phyloP scores from a whole-genome alignment of 2,797 vertebrate genomes.

The Sarcoramphus papa region DNA sequence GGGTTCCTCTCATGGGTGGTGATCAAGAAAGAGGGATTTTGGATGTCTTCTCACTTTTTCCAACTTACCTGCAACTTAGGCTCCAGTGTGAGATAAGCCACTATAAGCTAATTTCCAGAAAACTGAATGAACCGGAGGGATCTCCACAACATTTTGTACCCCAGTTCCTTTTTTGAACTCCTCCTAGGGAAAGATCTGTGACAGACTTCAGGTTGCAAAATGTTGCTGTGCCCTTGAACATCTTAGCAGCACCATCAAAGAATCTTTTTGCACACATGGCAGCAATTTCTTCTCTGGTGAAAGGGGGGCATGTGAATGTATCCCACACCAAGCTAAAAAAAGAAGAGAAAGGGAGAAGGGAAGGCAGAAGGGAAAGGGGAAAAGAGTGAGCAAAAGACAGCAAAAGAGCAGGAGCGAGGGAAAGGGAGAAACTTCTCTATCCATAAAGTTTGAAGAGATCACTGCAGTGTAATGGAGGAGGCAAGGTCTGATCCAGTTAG shows the following conservation, averaged over 20 bases:
- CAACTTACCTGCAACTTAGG: background rate
- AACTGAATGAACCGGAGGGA: background rate
- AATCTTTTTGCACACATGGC: rapidly evolving
- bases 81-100: background rate
- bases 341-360: background rate
- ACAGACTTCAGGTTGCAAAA: background rate
- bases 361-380: background rate
- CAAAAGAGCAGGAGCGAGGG: background rate
- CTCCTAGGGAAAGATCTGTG: background rate
- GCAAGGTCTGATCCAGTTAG: background rate
- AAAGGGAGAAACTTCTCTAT: background rate
- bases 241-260: background rate
- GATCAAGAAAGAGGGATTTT: background rate
- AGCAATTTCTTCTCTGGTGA: background rate
- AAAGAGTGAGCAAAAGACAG: background rate
- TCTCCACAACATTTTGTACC: background rate
- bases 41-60: background rate
- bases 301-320: background rate
- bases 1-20: background rate
- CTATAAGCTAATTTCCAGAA: background rate
- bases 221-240: background rate
- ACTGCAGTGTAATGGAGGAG: background rate
- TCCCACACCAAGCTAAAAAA: background rate
- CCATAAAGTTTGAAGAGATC: background rate
- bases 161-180: background rate